Conservation (phyloP, 2,888 invertebrate genomes). For the Calliphora vomitoria region DNA sequence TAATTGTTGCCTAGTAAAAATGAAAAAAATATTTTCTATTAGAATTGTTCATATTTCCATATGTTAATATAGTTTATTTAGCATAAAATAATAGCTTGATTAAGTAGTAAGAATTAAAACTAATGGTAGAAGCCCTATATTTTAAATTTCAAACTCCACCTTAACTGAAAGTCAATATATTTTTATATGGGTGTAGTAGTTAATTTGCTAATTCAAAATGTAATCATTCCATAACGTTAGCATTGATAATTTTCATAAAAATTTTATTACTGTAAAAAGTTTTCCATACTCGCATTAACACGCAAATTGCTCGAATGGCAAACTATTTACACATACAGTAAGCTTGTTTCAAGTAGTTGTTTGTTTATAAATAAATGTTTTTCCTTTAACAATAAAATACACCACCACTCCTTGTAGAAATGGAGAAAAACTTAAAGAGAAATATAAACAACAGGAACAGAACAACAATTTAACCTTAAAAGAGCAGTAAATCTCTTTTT, state of each 20-base stretch:
- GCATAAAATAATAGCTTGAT: too few relatives aligned
- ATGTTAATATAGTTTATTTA: background rate
- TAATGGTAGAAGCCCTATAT: background rate
- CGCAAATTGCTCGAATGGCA: conserved; percentile 10
- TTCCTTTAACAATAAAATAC: conserved; percentile 1
- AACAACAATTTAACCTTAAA: conserved; percentile 17
- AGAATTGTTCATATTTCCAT: too few relatives aligned
- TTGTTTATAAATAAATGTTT: conserved; percentile 21
- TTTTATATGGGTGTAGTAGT: background rate
- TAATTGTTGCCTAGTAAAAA: too few relatives aligned
- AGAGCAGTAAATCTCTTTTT: conserved; percentile 6
- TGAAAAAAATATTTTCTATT: too few relatives aligned
- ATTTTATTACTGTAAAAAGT: background rate
- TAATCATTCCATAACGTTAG: background rate
- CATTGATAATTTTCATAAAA: conserved; percentile 12
- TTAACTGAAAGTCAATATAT: background rate
- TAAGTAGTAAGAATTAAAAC: background rate
- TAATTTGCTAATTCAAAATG: background rate
- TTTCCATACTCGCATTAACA: background rate
- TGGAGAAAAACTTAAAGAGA: background rate
- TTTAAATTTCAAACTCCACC: background rate
- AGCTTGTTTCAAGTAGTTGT: background rate
- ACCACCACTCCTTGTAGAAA: conserved; percentile 12
- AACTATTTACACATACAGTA: background rate
- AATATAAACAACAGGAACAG: background rate